Evolutionary conservation across 2,888 invertebrate genomes (phyloP).

Genomic region (Hirtodrosophila confusa): DNA sequence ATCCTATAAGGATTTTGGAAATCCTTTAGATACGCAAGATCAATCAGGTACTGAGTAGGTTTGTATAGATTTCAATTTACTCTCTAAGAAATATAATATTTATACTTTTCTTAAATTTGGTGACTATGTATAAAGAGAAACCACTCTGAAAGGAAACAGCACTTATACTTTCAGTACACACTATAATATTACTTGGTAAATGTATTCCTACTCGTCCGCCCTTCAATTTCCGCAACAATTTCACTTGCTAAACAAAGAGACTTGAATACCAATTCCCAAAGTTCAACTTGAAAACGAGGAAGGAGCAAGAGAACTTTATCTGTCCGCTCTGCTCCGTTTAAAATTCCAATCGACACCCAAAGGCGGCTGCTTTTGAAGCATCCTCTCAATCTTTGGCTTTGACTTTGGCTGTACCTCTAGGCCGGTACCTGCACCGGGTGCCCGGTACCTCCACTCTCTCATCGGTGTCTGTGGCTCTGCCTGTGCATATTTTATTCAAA

Average conservation of each 20-base stretch:
- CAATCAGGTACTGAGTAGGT: too few species aligned
- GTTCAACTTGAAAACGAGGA: neutral
- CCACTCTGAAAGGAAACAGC: too few species aligned
- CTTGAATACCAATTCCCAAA: neutral
- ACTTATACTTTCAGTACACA: too few species aligned
- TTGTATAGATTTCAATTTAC: too few species aligned
- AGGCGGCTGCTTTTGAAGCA: slow-evolving; percentile 66
- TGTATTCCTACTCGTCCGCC: neutral
- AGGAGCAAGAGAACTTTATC: slow-evolving; percentile 45
- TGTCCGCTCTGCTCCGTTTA: slow-evolving; percentile 66
- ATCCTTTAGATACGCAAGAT: too few species aligned
- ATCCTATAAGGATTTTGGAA: too few species aligned
- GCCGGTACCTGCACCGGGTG: slow-evolving; percentile 18
- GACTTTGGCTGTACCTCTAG: slow-evolving; percentile 1
- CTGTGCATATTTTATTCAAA: slow-evolving; percentile 76
- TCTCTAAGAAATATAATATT: too few species aligned
- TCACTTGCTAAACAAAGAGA: slow-evolving; percentile 5
- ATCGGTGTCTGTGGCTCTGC: slow-evolving; percentile 21
- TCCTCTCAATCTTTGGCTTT: slow-evolving; percentile 15
- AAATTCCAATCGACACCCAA: slow-evolving; percentile 79
- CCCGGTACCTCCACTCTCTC: slow-evolving; percentile 7
- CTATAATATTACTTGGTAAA: too few species aligned
- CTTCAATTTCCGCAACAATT: slow-evolving; percentile 1
- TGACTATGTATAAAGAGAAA: too few species aligned
- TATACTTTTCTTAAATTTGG: too few species aligned